Evolutionary conservation across 2,797 vertebrate genomes (phyloP), one percentile per base, ranked within the genome.

Genomic region (Hipposideros larvatus): DNA sequence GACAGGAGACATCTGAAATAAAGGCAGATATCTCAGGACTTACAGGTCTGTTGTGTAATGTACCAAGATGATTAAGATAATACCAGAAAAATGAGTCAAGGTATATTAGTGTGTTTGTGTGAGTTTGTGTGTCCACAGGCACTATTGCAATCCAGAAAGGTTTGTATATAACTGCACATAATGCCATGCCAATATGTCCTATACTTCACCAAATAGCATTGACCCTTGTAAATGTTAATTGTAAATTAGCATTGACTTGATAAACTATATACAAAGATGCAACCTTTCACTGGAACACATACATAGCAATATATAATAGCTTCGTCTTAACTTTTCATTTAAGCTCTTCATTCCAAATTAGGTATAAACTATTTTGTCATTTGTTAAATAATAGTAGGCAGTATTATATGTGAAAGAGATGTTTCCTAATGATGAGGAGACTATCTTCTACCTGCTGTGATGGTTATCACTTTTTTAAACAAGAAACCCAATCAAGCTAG

Each of bases 181-280:
- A 5, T 71, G 4, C 4, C 18, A 28, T 7, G 1, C 14, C 5
- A 1, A 48, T 1, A 7, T 10, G 3, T 82, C 7, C 8, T 28
- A 63, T 31, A 28, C 5, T 31, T 63, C 15, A 31, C 28, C 28
- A 63, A 63, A 14, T 31, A 63, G 28, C 13, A 31, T 63, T 63
- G 61, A 31, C 13, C 19, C 53, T 43, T 43, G 43, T 43, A 43
- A 43, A 43, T 43, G 43, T 9, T 43, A 43, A 43, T 43, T 55
- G 53, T 55, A 55, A 55, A 21, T 55, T 18, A 55, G 53, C 53
- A 55, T 55, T 55, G 53, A 55, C 53, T 55, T 71, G 15, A 2
- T 55, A 66, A 31, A 70, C 6, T 37, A 16, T 3, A 41, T n/a
- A 43, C 3, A 51, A 51, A 43, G 3, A 65, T 10, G 8, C 0